These are phyloP conservation scores for Tenrec ecaudatus DNA, from an alignment of 2,113 vertebrate species.

Conservation along the genomic window DNA sequence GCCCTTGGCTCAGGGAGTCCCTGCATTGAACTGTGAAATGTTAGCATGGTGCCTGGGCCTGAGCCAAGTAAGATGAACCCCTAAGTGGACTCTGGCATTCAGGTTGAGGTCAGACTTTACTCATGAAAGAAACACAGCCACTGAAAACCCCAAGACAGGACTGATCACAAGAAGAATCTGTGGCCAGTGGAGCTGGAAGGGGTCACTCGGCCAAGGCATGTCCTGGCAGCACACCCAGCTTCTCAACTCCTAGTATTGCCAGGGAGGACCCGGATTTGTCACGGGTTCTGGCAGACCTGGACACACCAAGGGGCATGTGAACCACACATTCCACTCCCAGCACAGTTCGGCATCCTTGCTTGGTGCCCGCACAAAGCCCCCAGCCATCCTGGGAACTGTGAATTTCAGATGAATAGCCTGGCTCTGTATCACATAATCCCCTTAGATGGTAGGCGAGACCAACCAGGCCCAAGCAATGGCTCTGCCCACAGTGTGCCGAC, in stretches of 20 bases:
- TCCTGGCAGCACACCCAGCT: fast-evolving
- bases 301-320: background rate
- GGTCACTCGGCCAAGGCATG: background rate
- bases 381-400: background rate
- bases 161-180: background rate
- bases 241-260: no score
- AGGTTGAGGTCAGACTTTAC: background rate
- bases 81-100: conserved; percentile 21
- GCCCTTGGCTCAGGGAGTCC: conserved; percentile 23
- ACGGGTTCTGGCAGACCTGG: background rate
- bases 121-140: background rate
- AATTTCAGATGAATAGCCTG: background rate
- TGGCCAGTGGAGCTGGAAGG: background rate
- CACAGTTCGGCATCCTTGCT: background rate
- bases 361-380: background rate
- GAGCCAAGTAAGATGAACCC: conserved; percentile 19
- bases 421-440: background rate
- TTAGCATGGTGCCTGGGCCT: background rate
- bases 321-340: background rate
- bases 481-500: background rate
- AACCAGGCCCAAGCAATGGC: background rate
- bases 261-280: background rate
- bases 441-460: background rate
- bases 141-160: background rate
- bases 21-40: background rate